Evolutionary conservation across 1,140 invertebrate genomes (phyloP).

Genomic region (Drosophila parvula): DNA sequence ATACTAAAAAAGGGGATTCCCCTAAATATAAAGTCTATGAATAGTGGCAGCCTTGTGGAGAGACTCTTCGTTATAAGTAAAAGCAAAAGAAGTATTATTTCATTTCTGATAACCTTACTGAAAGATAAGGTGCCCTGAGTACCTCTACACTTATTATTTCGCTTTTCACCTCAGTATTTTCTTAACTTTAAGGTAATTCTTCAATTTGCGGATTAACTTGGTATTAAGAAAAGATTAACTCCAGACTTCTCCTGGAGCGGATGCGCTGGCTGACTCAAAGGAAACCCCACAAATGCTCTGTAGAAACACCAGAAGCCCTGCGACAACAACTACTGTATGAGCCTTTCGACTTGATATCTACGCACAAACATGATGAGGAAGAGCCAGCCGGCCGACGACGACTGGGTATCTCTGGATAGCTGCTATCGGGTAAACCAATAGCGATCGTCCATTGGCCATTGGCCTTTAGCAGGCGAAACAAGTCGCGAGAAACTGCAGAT

Average conservation of each 20-base stretch:
- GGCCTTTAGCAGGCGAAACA: conserved; percentile 37
- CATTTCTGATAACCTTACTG: not conserved
- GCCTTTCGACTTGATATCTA: conserved; percentile 8
- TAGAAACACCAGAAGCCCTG: conserved; percentile 30
- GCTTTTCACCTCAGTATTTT: not conserved
- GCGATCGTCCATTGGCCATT: conserved; percentile 58
- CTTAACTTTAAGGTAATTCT: not conserved
- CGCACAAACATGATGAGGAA: conserved; percentile 1
- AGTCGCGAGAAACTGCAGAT: conserved; percentile 23
- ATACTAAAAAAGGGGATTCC: not conserved
- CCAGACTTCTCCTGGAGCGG: not conserved
- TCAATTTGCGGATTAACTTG: not conserved
- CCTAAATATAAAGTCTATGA: not conserved
- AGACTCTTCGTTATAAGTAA: not conserved
- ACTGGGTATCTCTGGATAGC: conserved; percentile 28
- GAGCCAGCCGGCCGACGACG: not conserved
- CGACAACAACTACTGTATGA: not conserved
- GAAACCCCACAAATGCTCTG: conserved; percentile 38
- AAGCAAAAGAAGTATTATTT: not conserved
- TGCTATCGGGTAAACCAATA: conserved; percentile 39
- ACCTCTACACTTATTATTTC: not conserved
- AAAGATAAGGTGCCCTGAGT: not conserved
- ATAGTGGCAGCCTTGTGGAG: not conserved
- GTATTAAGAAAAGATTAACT: not conserved
- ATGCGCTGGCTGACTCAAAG: conserved; percentile 2